Evolutionary conservation across 1,140 invertebrate genomes (phyloP), one percentile per base, ranked within the genome.

Genomic region (Chlorops oryzae): DNA sequence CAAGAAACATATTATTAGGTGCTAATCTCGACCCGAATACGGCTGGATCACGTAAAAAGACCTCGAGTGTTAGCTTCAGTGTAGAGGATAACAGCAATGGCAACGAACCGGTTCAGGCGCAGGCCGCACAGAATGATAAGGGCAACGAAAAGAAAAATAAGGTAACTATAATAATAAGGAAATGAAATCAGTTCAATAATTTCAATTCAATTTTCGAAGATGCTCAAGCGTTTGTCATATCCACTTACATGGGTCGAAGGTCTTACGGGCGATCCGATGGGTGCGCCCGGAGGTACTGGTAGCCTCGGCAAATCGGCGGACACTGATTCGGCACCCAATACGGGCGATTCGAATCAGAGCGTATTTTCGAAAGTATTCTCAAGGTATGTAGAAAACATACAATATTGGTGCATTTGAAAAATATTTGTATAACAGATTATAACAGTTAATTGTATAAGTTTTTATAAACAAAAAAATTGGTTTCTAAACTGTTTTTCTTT

Each of bases 171-270:
- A 32, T 22, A 24, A 22, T 47, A 2, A 23, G 1, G n/a, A 13
- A 12, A 0, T 28, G 34, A 32, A 9, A 9, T 32, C 7, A 9
- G 28, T 23, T 32, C n/a, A 32, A 34, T 45, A 22, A 23, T 25
- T 15, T 27, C 40, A 12, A 22, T 17, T 46, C 23, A 4, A 17
- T 4, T 27, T 15, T 69, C 73, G 22, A 58, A 90, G 87, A 90
- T 92, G 85, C 75, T 92, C 50, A 93, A 93, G 74, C 80, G 90
- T 58, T 79, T 94, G 28, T 92, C 89, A 1, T 92, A 93, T 74
- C 91, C 91, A n/a, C 72, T 93, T 38, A 85, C 89, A 2, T 92
- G 89, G 89, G 88, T 94, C 80, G 91, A 92, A 73, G 89, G 88
- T 17, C 74, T 90, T 17, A 84, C 85, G 2, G 83, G 84, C 23